Conservation (phyloP, 2,797 vertebrate genomes). For the Buceros bicornis region DNA sequence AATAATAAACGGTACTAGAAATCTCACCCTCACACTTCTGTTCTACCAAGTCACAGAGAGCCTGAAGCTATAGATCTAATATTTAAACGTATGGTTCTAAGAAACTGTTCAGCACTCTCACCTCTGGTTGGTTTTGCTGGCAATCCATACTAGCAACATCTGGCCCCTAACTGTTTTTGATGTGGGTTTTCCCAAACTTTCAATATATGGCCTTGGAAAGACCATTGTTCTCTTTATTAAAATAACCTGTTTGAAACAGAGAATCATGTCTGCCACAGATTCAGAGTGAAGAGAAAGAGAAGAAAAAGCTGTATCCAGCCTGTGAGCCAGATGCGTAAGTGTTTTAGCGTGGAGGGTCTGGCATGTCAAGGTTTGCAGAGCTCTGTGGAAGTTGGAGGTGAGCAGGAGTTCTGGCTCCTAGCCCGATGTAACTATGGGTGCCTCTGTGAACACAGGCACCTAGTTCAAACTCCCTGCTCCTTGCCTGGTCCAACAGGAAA, state of each 20-base stretch:
- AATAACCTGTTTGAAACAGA: slow-evolving; percentile 9
- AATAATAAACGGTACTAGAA: not conserved
- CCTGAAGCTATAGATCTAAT: not conserved
- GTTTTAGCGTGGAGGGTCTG: not conserved
- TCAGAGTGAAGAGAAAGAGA: not conserved
- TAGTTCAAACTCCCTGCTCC: slow-evolving; percentile 1
- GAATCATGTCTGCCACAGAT: not conserved
- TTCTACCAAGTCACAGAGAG: not conserved
- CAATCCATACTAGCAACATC: not conserved
- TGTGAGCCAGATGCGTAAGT: not conserved
- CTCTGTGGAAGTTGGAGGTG: not conserved
- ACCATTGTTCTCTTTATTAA: slow-evolving; percentile 1
- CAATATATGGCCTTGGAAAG: not conserved
- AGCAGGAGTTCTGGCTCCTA: slow-evolving; percentile 23
- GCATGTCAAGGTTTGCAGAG: not conserved
- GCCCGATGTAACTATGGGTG: not conserved
- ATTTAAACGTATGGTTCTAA: not conserved
- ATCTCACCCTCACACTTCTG: not conserved
- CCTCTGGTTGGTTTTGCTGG: slow-evolving; percentile 19
- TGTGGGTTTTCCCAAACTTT: not conserved
- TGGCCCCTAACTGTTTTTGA: not conserved
- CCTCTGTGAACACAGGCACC: not conserved
- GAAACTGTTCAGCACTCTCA: not conserved
- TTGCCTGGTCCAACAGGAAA: slow-evolving; percentile 35
- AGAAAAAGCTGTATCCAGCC: not conserved